Base-by-base conservation (phyloP, 2,888 invertebrate species). In the Lottia scabra region DNA sequence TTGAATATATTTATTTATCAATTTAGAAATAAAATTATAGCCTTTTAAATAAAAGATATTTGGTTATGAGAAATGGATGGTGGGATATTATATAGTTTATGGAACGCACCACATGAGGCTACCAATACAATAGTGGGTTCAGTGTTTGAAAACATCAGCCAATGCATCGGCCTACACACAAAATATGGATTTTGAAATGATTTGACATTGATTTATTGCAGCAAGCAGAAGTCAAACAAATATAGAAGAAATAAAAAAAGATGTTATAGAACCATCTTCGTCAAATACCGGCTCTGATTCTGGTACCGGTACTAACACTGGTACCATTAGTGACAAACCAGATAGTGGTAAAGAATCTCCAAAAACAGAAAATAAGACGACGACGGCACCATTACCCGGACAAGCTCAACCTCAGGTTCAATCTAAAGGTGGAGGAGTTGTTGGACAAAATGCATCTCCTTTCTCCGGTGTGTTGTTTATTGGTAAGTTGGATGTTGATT, bases 171-270 rank as follows among this genome's bases (percentile, higher is more conserved):
- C n/a, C n/a, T n/a, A n/a, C n/a, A n/a, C n/a, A n/a, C n/a, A n/a
- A n/a, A n/a, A n/a, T n/a, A n/a, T n/a, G n/a, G n/a, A n/a, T n/a
- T n/a, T n/a, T n/a, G n/a, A n/a, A n/a, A n/a, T n/a, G n/a, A n/a
- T n/a, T n/a, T n/a, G n/a, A n/a, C n/a, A n/a, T n/a, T n/a, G n/a
- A n/a, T n/a, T 56, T 56, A 10, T 56, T 8, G 23, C 13, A 56
- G 56, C 56, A 23, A 23, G 56, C 23, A 13, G 43, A 23, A 43
- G 38, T 45, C 15, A 15, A 45, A 43, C 38, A 30, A 45, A 43
- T 19, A 66, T 44, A 44, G 43, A 66, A 43, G 66, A 66, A 43
- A 66, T 66, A 66, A 66, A 66, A 16, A 66, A 66, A 66, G 66
- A 43, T 66, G 66, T 43, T n/a, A 16, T 66, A 16, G 66, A 66